Evolutionary conservation across 2,113 vertebrate genomes (phyloP).

Genomic region (Dipodomys spectabilis): DNA sequence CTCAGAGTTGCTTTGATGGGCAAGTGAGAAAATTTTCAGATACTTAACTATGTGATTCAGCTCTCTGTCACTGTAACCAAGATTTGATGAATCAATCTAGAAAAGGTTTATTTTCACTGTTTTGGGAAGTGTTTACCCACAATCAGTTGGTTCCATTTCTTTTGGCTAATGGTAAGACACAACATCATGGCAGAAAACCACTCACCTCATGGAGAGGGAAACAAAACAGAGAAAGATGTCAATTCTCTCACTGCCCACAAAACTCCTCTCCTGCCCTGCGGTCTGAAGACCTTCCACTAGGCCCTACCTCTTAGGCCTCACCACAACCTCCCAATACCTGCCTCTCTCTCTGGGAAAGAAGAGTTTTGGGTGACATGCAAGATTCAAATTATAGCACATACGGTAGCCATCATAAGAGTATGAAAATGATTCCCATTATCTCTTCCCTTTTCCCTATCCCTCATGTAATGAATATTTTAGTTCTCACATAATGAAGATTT

Average conservation of each 20-base stretch:
- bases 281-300: background rate
- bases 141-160: background rate
- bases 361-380: no score
- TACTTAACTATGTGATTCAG: background rate
- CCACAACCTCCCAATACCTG: background rate
- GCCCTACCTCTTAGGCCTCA: no score
- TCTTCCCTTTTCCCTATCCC: background rate
- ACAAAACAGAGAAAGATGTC: background rate
- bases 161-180: background rate
- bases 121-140: no score
- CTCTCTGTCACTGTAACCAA: background rate
- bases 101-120: background rate
- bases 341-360: no score
- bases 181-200: background rate
- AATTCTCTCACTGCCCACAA: no score
- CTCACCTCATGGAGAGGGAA: background rate
- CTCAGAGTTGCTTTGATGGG: background rate
- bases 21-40: background rate
- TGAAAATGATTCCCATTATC: background rate
- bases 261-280: background rate
- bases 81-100: background rate
- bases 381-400: background rate
- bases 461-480: background rate
- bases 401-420: background rate
- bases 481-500: background rate